Conservation (phyloP, 23 tunicate species). For the Ascidia mentula region DNA sequence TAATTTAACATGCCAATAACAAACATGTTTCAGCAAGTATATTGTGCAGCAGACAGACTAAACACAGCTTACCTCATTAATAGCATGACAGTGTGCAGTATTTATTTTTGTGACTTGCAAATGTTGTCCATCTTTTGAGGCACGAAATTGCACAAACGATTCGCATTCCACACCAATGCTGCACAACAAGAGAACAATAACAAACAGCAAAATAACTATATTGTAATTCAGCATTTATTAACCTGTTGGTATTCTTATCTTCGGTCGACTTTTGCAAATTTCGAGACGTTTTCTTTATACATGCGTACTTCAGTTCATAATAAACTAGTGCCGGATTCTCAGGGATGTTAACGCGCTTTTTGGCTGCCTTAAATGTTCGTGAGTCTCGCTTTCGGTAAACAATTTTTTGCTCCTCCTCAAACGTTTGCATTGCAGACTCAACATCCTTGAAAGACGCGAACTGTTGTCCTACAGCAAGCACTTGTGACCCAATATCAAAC, state of each 20-base stretch:
- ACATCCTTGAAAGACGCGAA: neutral
- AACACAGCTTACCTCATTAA: neutral
- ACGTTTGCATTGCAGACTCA: neutral
- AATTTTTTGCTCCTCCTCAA: neutral
- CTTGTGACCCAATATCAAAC: constrained; percentile 1
- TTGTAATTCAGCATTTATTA: neutral
- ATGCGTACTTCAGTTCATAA: neutral
- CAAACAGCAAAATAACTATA: too few species aligned
- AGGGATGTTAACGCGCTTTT: neutral
- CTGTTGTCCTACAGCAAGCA: neutral
- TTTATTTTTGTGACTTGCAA: neutral
- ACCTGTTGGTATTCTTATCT: neutral
- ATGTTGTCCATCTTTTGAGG: neutral
- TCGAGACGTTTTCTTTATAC: neutral
- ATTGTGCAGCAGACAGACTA: too few species aligned
- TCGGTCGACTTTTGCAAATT: neutral
- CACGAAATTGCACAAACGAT: neutral
- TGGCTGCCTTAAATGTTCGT: neutral
- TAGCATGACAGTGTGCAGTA: neutral
- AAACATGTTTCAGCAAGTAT: too few species aligned
- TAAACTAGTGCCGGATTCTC: neutral
- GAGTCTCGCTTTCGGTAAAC: neutral
- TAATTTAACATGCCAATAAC: too few species aligned
- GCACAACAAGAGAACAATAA: neutral
- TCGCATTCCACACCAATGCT: neutral